Percentiles rank a stretch among this genome's conserved stretches.
phyloP scores from a whole-genome alignment of 2,797 vertebrate genomes.

The Periparus ater region DNA sequence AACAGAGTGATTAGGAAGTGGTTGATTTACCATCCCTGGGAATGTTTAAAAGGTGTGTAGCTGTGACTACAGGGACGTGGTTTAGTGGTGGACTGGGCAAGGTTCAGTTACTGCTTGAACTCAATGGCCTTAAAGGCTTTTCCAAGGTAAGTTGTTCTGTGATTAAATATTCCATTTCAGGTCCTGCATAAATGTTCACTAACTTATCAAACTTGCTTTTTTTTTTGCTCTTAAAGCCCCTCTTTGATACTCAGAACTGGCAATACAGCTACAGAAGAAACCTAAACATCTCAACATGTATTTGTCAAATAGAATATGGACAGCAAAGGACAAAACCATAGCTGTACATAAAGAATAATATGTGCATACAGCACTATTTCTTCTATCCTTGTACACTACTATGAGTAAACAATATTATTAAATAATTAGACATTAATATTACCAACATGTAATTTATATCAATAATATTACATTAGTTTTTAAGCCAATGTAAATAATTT shows the following conservation, averaged over 20 bases:
- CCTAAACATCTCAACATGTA: fast-evolving
- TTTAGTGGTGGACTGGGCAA: neutral
- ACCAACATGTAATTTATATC: neutral
- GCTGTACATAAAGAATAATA: neutral
- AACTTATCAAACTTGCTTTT: neutral
- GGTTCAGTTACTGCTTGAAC: neutral
- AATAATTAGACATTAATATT: neutral
- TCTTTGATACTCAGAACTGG: neutral
- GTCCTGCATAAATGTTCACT: neutral
- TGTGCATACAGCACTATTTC: fast-evolving
- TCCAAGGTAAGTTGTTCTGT: neutral
- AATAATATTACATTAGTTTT: neutral
- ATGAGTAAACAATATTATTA: neutral
- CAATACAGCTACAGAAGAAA: neutral
- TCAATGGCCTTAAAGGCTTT: neutral
- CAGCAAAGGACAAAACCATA: neutral
- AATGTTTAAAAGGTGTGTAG: neutral
- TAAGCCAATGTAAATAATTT: neutral
- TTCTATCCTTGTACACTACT: neutral
- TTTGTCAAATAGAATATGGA: neutral
- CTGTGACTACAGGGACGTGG: neutral
- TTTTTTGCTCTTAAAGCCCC: neutral
- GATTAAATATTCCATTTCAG: neutral
- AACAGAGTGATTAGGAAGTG: neutral
- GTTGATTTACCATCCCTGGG: neutral